phyloP scores from a whole-genome alignment of 2,888 invertebrate species.

The Plusia festucae region DNA sequence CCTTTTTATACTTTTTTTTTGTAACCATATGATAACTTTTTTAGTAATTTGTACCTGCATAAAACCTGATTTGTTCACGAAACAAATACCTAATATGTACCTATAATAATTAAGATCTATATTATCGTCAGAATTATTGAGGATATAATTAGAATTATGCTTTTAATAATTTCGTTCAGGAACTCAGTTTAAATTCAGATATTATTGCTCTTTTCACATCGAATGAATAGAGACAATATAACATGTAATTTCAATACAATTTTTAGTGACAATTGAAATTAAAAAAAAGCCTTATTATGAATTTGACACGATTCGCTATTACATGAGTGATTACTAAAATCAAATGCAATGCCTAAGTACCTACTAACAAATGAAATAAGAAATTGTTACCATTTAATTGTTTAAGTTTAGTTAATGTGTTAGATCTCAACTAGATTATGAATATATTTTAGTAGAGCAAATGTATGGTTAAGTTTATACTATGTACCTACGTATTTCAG shows the following conservation, averaged over 20 bases:
- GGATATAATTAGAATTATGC: too few species aligned
- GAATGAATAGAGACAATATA: too few species aligned
- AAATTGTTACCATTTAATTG: slow-evolving; percentile 11
- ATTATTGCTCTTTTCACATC: too few species aligned
- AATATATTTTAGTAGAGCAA: slow-evolving; percentile 28
- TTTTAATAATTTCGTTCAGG: too few species aligned
- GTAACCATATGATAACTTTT: neutral
- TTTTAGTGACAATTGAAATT: too few species aligned
- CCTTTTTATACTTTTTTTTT: neutral
- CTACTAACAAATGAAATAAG: neutral
- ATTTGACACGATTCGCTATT: too few species aligned
- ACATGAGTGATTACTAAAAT: neutral
- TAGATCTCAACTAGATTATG: slow-evolving; percentile 44
- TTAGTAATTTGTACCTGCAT: too few species aligned
- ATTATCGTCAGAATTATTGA: neutral
- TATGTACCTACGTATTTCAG: slow-evolving; percentile 9
- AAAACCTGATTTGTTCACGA: too few species aligned
- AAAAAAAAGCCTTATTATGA: too few species aligned
- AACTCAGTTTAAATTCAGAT: too few species aligned
- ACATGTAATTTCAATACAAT: too few species aligned
- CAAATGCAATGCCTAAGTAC: neutral
- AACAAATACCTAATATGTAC: too few species aligned
- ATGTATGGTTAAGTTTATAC: slow-evolving; percentile 20
- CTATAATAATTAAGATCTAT: neutral
- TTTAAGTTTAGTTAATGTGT: slow-evolving; percentile 19